Base-by-base conservation (phyloP, 2,797 vertebrate species). In the Cynodonichthys magdalenae region DNA sequence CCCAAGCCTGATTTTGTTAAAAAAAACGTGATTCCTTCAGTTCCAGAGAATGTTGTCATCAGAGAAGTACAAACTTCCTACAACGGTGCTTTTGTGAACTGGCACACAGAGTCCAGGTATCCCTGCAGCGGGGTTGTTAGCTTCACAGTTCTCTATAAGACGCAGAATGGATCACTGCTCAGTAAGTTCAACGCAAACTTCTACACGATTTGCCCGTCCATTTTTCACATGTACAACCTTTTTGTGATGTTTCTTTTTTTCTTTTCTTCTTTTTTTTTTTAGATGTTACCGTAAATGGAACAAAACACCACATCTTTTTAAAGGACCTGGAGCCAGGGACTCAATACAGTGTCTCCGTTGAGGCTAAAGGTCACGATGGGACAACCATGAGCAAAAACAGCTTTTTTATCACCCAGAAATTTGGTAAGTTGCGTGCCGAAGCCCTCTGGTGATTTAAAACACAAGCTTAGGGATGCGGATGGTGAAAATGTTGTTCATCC, bases 91-190 rank as follows among this genome's bases (percentile, higher is more conserved):
- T 3, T 36, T 1, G 68, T 94, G 53, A 79, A 24, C 28, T 93
- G 92, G 92, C 11, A 1, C 0, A 63, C 82, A 2, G 20, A 51
- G 6, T 53, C 74, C 0, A 53, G 59, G 27, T 65, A 69, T 2
- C 42, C 46, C 1, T 93, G 92, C 72, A 88, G 81, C 1, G 86
- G 68, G 0, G 72, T 4, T 1, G 63, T 88, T 3, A 49, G 74
- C 72, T 93, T 90, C 69, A 87, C 49, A 0, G 34, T 93, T 56
- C 81, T 81, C 74, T 92, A 83, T 24, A 5, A 45, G 18, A 0
- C 41, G 6, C n/a, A 28, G 4, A 9, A 49, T 0, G 77, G n/a
- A 41, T n/a, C 8, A 0, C 20, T 46, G 44, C 39, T 69, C 53
- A 87, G 86, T 90, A 62, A 70, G 88, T 57, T 31, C 27, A 28